Conservation (phyloP, 2,113 vertebrate species). For the Prionailurus bengalensis region DNA sequence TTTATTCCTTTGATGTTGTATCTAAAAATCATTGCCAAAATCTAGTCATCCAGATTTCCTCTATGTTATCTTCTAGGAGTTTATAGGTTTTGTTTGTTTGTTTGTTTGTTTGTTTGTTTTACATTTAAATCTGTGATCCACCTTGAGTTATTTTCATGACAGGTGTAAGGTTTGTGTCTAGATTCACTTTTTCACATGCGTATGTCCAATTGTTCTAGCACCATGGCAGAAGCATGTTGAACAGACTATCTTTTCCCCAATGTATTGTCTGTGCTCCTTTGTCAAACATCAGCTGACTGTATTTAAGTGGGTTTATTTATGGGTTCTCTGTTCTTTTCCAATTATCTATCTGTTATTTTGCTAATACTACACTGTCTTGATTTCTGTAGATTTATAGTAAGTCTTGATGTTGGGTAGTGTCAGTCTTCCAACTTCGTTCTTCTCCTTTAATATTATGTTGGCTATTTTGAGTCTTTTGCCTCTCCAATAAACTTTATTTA, state of each 20-base stretch:
- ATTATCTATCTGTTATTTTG: background rate
- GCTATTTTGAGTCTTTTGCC: background rate
- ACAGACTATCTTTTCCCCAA: background rate
- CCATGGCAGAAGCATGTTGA: background rate
- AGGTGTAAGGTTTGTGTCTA: background rate
- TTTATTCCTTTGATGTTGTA: background rate
- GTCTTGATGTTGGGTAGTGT: background rate
- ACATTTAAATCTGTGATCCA: background rate
- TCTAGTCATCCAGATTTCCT: background rate
- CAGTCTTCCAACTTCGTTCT: background rate
- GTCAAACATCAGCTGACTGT: background rate
- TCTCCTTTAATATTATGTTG: background rate
- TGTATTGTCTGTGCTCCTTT: background rate
- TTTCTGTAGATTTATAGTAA: background rate
- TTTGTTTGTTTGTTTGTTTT: background rate
- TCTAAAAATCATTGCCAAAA: background rate
- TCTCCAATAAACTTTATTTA: background rate
- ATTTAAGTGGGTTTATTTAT: background rate
- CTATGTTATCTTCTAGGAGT: background rate
- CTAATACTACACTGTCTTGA: background rate
- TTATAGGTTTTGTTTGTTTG: background rate
- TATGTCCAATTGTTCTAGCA: background rate
- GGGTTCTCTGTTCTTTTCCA: background rate
- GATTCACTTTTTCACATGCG: background rate
- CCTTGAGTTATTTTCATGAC: background rate